Base-by-base conservation (phyloP, 2,797 vertebrate genomes). In the Sebastes vulpes region DNA sequence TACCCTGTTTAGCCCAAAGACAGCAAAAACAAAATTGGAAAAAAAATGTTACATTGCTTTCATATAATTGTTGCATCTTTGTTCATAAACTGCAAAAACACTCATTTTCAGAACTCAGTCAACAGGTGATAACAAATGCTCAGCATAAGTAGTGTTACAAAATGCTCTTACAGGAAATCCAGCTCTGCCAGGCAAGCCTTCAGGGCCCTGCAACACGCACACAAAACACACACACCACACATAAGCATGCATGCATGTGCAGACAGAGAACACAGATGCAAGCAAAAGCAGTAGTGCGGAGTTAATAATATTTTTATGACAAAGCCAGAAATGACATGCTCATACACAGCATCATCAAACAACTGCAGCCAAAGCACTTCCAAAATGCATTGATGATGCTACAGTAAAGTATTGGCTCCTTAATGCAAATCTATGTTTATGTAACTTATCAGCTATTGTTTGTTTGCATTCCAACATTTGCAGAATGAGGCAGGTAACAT, bases 121-220 rank as follows among this genome's bases (percentile, higher is more conserved):
- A 42, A 46, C 3, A 25, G 12, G 7, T 32, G 4, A 57, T 2
- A 68, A 69, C 35, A 46, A 69, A 65, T 63, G 53, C 46, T 59
- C 28, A 80, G 68, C 23, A 61, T 46, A 2, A 14, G 31, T 23
- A 10, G 2, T 28, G 12, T 20, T 87, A 81, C 35, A 87, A 72
- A 56, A 25, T 65, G 85, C 79, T 95, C 97, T 98, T 97, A 98
- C 97, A 77, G 97, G 97, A 85, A 98, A 98, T 95, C 98, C 98
- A 72, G 97, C 96, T 90, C 94, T 96, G 84, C 97, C 97, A 9
- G 97, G 96, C 71, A 95, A 90, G 26, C 97, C 98, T 48, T 97
- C 96, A 46, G 96, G 95, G 9, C 97, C 98, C 98, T 98, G 94
- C 16, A 95, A 96, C 83, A 95, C 16, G 61, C 72, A 93, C 65